phyloP scores from a whole-genome alignment of 2,113 vertebrate genomes.

The Xyrauchen texanus region DNA sequence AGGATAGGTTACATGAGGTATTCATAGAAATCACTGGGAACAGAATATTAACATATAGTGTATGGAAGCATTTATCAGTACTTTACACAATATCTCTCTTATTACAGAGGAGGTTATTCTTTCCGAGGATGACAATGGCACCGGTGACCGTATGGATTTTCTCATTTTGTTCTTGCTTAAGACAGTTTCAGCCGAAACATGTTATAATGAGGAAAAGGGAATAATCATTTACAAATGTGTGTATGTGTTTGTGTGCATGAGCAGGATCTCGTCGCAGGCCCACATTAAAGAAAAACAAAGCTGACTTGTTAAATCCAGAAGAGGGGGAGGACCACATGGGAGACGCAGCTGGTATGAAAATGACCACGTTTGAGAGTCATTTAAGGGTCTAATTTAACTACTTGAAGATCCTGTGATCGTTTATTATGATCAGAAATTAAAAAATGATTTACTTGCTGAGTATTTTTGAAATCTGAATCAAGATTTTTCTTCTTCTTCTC shows the following conservation, averaged over 20 bases:
- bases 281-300: slow-evolving; percentile 89
- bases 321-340: slow-evolving; percentile 86
- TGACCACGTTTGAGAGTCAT: no score
- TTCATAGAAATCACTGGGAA: not conserved
- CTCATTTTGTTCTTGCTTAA: not conserved
- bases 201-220: not conserved
- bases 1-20: no score
- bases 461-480: no score
- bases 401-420: no score
- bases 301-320: slow-evolving; percentile 85
- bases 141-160: slow-evolving; percentile 78
- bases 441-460: no score
- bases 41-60: not conserved
- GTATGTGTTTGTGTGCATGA: not conserved
- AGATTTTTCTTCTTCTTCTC: no score
- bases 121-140: slow-evolving; percentile 81
- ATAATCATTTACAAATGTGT: not conserved
- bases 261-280: slow-evolving; percentile 80
- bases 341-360: slow-evolving; percentile 80
- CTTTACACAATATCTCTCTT: not conserved
- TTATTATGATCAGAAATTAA: no score
- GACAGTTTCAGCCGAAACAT: not conserved
- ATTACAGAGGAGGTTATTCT: slow-evolving; percentile 87
- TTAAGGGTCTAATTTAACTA: no score
- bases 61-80: no score